phyloP scores from a whole-genome alignment of 2,113 vertebrate species.

The Myiopsitta monachus region DNA sequence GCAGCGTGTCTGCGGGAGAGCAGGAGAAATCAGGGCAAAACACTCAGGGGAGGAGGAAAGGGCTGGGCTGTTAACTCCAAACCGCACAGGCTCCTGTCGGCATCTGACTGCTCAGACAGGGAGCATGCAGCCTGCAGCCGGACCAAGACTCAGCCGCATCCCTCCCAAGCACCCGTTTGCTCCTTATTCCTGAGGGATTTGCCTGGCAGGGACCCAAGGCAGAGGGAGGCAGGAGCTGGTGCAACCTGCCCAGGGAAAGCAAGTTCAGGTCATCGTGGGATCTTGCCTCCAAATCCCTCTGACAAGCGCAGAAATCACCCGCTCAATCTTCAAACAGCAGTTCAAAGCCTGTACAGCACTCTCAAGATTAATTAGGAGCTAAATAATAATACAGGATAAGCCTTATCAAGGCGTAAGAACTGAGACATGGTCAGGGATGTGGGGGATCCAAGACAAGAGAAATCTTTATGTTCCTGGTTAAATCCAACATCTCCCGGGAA shows the following conservation, averaged over 20 bases:
- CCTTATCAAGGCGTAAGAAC: neutral
- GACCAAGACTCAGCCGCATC: neutral
- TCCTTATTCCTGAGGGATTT: neutral
- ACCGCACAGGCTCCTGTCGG: neutral
- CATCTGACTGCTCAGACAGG: accelerated
- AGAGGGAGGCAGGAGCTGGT: neutral
- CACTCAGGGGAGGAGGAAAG: neutral
- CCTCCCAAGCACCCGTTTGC: neutral
- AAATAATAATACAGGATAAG: conserved; percentile 52
- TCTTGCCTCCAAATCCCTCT: conserved; percentile 1
- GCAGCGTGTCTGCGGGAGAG: neutral
- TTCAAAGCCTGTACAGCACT: conserved; percentile 30
- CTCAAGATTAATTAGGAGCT: conserved; percentile 40
- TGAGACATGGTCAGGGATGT: neutral
- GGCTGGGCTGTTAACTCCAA: neutral
- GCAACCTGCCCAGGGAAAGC: neutral
- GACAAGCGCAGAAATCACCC: conserved; percentile 16
- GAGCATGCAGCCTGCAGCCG: neutral
- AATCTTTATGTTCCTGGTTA: neutral
- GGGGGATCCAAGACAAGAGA: neutral
- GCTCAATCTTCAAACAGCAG: conserved; percentile 10
- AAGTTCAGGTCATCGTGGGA: neutral
- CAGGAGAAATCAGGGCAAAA: neutral
- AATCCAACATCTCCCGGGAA: neutral
- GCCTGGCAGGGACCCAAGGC: neutral